phyloP scores from a whole-genome alignment of 2,113 vertebrate genomes.

The Heterocephalus glaber region DNA sequence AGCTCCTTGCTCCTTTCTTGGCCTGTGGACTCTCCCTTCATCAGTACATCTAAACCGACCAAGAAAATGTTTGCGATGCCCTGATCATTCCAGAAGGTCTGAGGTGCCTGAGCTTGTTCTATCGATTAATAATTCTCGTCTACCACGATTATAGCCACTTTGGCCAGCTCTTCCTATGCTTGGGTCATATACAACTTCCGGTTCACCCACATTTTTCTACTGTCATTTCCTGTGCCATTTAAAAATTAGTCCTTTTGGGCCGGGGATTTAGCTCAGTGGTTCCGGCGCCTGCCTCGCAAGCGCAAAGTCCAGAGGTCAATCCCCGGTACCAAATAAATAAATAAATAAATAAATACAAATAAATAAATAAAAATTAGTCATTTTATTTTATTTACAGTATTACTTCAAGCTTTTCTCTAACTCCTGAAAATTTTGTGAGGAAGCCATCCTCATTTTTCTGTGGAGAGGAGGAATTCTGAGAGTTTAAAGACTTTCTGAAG shows the following conservation, averaged over 20 bases:
- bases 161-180: neutral
- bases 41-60: neutral
- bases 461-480: neutral
- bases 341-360: too few relatives aligned
- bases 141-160: neutral
- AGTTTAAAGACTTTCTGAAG: neutral
- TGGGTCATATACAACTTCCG: neutral
- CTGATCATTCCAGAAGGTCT: neutral
- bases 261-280: too few relatives aligned
- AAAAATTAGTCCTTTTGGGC: too few relatives aligned
- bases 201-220: neutral
- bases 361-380: neutral
- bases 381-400: neutral
- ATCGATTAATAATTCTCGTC: slow-evolving; percentile 3
- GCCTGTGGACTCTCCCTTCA: slow-evolving; percentile 60
- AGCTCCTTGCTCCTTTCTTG: slow-evolving; percentile 62
- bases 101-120: slow-evolving; percentile 9
- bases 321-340: too few relatives aligned
- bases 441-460: neutral
- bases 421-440: neutral
- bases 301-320: too few relatives aligned
- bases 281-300: too few relatives aligned
- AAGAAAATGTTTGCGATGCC: neutral
- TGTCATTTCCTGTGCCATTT: neutral
- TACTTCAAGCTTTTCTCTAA: neutral